A percentile compares a stretch with the other conserved stretches of the same genome.
Evolutionary conservation across 2,113 vertebrate genomes (phyloP).

Genomic region (Megaptera novaeangliae): DNA sequence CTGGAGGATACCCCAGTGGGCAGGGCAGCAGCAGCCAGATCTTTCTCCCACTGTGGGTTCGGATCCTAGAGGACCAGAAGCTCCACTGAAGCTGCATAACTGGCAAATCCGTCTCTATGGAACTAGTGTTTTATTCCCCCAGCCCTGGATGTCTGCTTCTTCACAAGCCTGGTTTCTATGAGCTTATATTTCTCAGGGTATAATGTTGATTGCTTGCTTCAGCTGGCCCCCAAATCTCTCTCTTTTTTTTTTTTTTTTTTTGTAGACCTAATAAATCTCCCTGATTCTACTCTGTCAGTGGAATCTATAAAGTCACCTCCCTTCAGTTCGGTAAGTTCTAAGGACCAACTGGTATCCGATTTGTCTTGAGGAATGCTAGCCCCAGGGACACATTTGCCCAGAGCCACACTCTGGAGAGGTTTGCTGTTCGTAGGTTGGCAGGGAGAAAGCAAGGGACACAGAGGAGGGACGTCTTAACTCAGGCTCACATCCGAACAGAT

Average conservation of each 20-base stretch:
- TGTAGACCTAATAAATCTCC: background rate
- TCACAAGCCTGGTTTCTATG: background rate
- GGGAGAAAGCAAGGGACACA: conserved; percentile 36
- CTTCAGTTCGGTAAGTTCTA: background rate
- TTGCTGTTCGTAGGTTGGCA: fast-evolving
- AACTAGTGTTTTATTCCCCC: no score
- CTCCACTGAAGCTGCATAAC: background rate
- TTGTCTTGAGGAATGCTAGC: background rate
- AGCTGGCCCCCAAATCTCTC: background rate
- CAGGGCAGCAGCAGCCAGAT: no score
- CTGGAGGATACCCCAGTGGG: fast-evolving
- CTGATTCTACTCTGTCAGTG: background rate
- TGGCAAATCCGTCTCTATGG: background rate
- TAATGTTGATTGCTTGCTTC: background rate
- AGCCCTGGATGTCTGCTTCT: background rate
- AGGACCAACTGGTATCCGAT: conserved; percentile 11
- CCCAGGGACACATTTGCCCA: background rate
- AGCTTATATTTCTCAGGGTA: background rate
- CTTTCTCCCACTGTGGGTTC: background rate
- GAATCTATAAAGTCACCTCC: background rate
- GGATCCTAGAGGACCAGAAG: background rate
- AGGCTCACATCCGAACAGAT: conserved; percentile 37
- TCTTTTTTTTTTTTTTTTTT: conserved; percentile 2
- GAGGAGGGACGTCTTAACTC: conserved; percentile 32
- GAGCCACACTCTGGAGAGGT: fast-evolving